Percentiles rank a stretch among this genome's conserved stretches.
These are phyloP conservation scores for Noctua janthe DNA, from an alignment of 2,888 invertebrate genomes.

Conservation along the genomic window DNA sequence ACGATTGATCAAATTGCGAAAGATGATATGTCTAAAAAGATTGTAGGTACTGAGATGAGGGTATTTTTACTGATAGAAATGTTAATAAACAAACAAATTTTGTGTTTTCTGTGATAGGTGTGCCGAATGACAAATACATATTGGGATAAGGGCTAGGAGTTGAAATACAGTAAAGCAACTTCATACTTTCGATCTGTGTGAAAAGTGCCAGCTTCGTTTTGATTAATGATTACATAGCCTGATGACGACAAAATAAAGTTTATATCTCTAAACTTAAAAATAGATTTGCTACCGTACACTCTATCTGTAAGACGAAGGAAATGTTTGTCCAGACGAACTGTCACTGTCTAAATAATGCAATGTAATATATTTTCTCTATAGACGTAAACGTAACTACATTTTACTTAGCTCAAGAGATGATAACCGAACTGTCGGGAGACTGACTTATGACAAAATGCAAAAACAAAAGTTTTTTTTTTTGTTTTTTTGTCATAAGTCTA, in stretches of 20 bases:
- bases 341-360: slow-evolving; percentile 3
- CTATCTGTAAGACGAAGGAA: background rate
- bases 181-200: background rate
- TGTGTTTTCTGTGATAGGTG: background rate
- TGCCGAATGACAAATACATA: background rate
- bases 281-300: background rate
- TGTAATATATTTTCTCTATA: background rate
- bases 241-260: background rate
- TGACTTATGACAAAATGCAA: background rate
- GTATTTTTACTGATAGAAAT: background rate
- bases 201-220: background rate
- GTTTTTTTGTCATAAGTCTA: no score
- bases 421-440: background rate
- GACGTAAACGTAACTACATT: background rate
- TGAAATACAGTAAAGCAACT: background rate
- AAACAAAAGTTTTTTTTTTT: no score
- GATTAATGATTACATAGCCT: background rate
- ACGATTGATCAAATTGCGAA: background rate
- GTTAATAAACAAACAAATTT: background rate
- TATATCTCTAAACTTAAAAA: background rate
- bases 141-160: background rate
- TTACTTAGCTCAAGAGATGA: background rate
- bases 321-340: slow-evolving; percentile 18
- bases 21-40: background rate
- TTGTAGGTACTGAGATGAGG: background rate